Percentiles rank a stretch among this genome's conserved stretches.
Conservation (phyloP, 2,888 invertebrate species). For the Tetragnatha montana region DNA sequence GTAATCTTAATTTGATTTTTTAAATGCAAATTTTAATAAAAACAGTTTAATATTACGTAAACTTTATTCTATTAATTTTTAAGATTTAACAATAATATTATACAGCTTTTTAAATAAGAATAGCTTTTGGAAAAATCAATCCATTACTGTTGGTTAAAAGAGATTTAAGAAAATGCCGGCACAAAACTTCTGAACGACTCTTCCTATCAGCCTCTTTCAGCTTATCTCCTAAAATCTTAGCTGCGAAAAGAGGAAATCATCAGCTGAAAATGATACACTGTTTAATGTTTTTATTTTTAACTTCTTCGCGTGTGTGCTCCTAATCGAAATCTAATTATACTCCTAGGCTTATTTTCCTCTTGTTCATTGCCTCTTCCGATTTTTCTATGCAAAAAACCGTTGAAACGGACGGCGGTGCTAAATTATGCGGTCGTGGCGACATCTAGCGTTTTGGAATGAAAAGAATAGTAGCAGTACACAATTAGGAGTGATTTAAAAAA, state of each 20-base stretch:
- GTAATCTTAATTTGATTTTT: no score
- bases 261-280: not conserved
- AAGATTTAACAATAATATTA: no score
- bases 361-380: not conserved
- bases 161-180: not conserved
- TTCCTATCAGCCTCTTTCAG: not conserved
- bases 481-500: no score
- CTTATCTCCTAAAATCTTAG: not conserved
- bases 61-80: no score
- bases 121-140: no score
- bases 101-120: no score
- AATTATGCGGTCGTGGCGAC: not conserved
- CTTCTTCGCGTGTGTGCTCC: not conserved
- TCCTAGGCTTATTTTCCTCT: not conserved
- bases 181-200: not conserved
- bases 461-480: no score
- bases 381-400: not conserved
- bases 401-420: not conserved
- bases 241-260: not conserved
- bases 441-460: not conserved
- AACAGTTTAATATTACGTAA: no score
- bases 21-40: no score
- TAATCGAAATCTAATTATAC: not conserved
- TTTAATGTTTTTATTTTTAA: not conserved
- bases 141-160: no score